phyloP scores from a whole-genome alignment of 1,140 invertebrate species.

The Heliconius melpomene region DNA sequence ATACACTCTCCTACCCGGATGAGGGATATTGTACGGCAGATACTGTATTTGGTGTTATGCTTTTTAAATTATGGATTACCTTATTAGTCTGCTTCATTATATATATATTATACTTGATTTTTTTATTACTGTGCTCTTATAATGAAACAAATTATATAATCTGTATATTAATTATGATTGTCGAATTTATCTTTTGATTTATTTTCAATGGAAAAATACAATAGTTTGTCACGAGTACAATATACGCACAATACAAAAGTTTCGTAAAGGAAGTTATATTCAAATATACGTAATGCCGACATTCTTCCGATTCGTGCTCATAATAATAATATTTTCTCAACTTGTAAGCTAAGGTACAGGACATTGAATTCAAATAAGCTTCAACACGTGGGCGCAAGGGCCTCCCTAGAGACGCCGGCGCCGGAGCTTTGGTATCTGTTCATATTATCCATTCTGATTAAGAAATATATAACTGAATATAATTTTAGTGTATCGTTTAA shows the following conservation, averaged over 20 bases:
- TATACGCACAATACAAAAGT: too few relatives aligned
- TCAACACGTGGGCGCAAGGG: constrained; percentile 24
- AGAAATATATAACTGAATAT: background rate
- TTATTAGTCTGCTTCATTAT: background rate
- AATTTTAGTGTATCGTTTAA: too few relatives aligned
- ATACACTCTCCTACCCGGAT: background rate
- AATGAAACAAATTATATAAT: too few relatives aligned
- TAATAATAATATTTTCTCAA: constrained; percentile 22
- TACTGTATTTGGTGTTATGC: background rate
- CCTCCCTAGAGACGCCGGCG: constrained; percentile 40
- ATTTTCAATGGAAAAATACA: too few relatives aligned
- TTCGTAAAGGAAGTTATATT: background rate
- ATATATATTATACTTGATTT: too few relatives aligned
- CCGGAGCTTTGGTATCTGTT: constrained; percentile 1
- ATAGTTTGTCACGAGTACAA: too few relatives aligned
- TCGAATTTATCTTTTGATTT: too few relatives aligned
- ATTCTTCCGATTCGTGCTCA: constrained; percentile 19
- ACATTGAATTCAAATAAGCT: constrained; percentile 47
- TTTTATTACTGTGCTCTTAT: too few relatives aligned
- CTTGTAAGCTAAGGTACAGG: constrained; percentile 18
- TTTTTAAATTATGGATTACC: background rate
- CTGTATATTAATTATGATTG: too few relatives aligned
- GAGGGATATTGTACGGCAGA: background rate
- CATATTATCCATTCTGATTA: background rate
- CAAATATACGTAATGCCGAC: background rate